These are phyloP conservation scores for Salticus scenicus DNA, from an alignment of 2,888 invertebrate genomes.

Conservation along the genomic window DNA sequence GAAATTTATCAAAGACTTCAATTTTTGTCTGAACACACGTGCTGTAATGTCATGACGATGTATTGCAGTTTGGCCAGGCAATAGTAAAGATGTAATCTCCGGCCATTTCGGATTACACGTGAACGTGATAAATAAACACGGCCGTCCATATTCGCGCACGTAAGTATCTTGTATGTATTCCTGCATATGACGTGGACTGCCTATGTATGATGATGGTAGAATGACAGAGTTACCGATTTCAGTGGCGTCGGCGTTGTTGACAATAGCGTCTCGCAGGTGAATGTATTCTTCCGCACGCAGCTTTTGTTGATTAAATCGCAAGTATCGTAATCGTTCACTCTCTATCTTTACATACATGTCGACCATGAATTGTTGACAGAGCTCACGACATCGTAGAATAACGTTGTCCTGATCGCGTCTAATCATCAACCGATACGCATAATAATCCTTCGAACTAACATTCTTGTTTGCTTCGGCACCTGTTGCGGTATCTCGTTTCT, in stretches of 20 bases:
- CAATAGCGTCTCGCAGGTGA: neutral
- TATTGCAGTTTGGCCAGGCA: constrained; percentile 66
- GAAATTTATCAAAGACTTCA: constrained; percentile 47
- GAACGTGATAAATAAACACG: constrained; percentile 74
- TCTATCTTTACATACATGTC: neutral
- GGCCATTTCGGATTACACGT: constrained; percentile 74
- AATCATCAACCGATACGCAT: too few species aligned
- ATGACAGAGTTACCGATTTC: constrained; percentile 36
- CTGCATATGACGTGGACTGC: constrained; percentile 1
- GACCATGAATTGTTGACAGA: too few species aligned
- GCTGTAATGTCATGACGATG: constrained; percentile 73
- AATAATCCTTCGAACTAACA: too few species aligned
- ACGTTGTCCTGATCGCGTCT: too few species aligned
- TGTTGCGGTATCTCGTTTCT: too few species aligned
- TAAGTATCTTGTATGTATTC: constrained; percentile 52
- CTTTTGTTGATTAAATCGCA: neutral
- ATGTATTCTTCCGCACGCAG: neutral
- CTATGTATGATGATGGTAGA: constrained; percentile 71
- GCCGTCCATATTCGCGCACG: constrained; percentile 72
- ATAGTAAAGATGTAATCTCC: constrained; percentile 72
- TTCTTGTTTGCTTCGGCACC: too few species aligned
- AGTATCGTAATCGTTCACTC: neutral
- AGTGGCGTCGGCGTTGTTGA: neutral
- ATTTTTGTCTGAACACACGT: constrained; percentile 73
- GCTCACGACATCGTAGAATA: too few species aligned